These are phyloP conservation scores for Origma solitaria DNA, from an alignment of 2,113 vertebrate species.

Conservation along the genomic window DNA sequence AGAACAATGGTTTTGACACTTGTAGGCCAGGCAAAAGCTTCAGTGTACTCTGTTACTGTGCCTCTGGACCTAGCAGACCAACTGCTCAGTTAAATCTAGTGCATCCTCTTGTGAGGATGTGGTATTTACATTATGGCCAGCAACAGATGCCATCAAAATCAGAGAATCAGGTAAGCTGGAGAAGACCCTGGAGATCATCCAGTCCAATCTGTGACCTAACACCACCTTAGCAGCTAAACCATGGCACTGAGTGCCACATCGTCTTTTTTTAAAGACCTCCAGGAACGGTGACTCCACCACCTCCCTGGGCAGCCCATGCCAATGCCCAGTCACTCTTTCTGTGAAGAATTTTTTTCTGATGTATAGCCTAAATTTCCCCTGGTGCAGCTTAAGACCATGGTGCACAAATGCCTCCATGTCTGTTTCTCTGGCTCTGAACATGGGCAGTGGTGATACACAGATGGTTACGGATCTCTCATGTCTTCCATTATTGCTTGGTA, in stretches of 20 bases:
- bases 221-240: background rate
- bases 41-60: background rate
- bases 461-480: background rate
- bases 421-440: background rate
- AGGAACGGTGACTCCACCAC: background rate
- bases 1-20: background rate
- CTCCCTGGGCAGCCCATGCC: background rate
- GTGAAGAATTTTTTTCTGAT: background rate
- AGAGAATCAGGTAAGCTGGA: background rate
- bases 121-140: background rate
- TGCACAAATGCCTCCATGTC: background rate
- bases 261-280: background rate
- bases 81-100: background rate
- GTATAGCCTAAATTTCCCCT: background rate
- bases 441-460: background rate
- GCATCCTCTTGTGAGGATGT: background rate
- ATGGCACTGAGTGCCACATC: background rate
- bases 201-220: background rate
- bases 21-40: background rate
- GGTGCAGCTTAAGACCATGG: rapidly evolving
- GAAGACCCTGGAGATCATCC: background rate
- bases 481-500: background rate
- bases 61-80: background rate
- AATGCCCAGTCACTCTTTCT: background rate
- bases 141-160: background rate